phyloP scores from a whole-genome alignment of 1,140 invertebrate species.

The Drosophila navojoa region DNA sequence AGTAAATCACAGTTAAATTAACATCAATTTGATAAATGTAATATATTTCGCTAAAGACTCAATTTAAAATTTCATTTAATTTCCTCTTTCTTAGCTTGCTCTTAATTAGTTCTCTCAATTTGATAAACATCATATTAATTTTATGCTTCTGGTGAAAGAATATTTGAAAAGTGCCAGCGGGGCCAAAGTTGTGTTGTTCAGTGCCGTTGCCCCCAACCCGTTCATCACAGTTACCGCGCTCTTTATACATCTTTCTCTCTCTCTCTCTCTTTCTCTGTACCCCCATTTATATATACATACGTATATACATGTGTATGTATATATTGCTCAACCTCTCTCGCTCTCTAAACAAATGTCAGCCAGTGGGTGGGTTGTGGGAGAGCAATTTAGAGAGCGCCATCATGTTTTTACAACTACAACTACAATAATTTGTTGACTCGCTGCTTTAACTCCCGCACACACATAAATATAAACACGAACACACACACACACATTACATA shows the following conservation, averaged over 20 bases:
- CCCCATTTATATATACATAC: slow-evolving; percentile 13
- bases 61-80: neutral
- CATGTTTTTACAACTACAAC: slow-evolving; percentile 53
- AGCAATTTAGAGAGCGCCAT: slow-evolving; percentile 46
- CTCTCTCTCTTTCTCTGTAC: neutral
- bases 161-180: slow-evolving; percentile 41
- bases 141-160: slow-evolving; percentile 34
- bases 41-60: neutral
- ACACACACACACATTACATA: slow-evolving; percentile 21
- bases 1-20: neutral
- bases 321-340: slow-evolving; percentile 11
- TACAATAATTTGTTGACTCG: slow-evolving; percentile 37
- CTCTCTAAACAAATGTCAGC: slow-evolving; percentile 44
- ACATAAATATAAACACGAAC: slow-evolving; percentile 13
- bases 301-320: neutral
- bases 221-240: slow-evolving; percentile 29
- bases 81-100: slow-evolving; percentile 2
- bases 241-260: slow-evolving; percentile 2
- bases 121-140: slow-evolving; percentile 43
- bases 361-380: slow-evolving; percentile 55
- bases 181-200: slow-evolving; percentile 40
- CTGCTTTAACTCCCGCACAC: slow-evolving; percentile 34
- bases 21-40: neutral
- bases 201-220: slow-evolving; percentile 45
- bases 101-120: slow-evolving; percentile 41